phyloP scores from a whole-genome alignment of 2,888 invertebrate genomes.

The Rhagonycha fulva region DNA sequence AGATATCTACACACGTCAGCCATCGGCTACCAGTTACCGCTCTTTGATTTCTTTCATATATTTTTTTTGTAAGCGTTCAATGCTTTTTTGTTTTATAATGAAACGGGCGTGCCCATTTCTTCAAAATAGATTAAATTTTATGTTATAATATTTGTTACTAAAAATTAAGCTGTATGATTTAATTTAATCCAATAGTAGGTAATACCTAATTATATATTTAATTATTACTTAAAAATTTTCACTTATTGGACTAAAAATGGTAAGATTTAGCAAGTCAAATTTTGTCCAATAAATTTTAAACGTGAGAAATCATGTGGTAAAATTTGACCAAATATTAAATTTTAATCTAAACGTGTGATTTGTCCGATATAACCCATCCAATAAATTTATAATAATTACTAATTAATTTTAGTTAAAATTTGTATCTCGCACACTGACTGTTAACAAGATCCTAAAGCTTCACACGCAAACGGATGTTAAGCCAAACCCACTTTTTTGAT shows the following conservation, averaged over 20 bases:
- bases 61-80: slow-evolving; percentile 30
- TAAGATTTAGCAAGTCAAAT: background rate
- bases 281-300: background rate
- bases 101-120: slow-evolving; percentile 24
- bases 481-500: slow-evolving; percentile 38
- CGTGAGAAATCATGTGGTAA: background rate
- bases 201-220: too few relatives aligned
- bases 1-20: slow-evolving; percentile 41
- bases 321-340: background rate
- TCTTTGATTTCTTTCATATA: slow-evolving; percentile 31
- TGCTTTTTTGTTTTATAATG: slow-evolving; percentile 37
- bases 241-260: background rate
- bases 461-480: slow-evolving; percentile 32
- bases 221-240: background rate
- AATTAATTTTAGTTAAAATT: slow-evolving; percentile 22
- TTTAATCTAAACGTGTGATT: background rate
- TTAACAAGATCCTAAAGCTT: slow-evolving; percentile 23
- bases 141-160: background rate
- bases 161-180: background rate
- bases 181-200: background rate
- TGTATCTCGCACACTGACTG: slow-evolving; percentile 14
- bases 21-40: slow-evolving; percentile 40
- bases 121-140: slow-evolving; percentile 22
- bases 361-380: background rate
- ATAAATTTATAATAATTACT: background rate